A percentile compares a stretch with the other conserved stretches of the same genome.
phyloP scores from a whole-genome alignment of 2,113 vertebrate genomes.

The Vidua macroura region DNA sequence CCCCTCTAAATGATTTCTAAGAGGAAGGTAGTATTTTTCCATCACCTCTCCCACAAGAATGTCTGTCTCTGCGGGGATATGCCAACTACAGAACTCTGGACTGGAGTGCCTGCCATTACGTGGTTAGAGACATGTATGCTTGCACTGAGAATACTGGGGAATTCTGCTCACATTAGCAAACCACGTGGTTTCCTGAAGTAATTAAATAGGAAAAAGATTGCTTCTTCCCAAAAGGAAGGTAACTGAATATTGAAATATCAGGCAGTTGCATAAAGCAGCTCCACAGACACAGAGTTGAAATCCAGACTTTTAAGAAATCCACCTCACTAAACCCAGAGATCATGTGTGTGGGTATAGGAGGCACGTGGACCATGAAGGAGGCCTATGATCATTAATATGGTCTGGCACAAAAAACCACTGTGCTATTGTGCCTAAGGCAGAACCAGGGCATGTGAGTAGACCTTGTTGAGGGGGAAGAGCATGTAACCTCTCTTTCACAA shows the following conservation, averaged over 20 bases:
- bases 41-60: not conserved
- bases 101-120: not conserved
- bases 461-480: not conserved
- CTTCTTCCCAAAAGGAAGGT: conserved; percentile 36
- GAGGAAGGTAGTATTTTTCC: not conserved
- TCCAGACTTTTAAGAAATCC: not conserved
- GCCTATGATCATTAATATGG: not conserved
- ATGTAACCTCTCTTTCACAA: not conserved
- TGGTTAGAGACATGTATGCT: not conserved
- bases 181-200: conserved; percentile 1
- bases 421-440: not conserved
- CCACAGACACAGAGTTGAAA: not conserved
- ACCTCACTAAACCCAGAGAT: not conserved
- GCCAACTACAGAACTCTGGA: not conserved
- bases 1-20: not conserved
- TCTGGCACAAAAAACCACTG: not conserved
- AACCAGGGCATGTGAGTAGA: accelerated
- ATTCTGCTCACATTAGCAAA: conserved; percentile 1
- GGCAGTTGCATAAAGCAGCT: not conserved
- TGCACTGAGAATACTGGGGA: not conserved
- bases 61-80: not conserved
- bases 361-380: accelerated
- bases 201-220: not conserved
- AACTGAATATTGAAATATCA: not conserved
- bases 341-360: not conserved